Base-by-base conservation (phyloP, 2,888 invertebrate species). In the Ctenicera cuprea region DNA sequence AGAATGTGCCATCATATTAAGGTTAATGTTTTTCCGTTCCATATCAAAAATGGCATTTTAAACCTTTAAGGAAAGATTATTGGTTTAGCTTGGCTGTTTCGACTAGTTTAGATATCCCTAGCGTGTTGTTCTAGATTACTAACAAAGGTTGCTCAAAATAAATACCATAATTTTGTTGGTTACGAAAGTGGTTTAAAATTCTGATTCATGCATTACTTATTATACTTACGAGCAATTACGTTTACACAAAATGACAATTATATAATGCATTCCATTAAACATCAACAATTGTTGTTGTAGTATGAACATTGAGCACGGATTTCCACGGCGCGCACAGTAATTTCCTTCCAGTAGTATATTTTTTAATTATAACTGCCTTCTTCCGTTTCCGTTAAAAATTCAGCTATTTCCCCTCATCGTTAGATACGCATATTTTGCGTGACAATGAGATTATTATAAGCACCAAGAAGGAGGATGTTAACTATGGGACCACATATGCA, bases 361-460 rank as follows among this genome's bases (percentile, higher is more conserved):
- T 57, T 22, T 20, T 45, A 64, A 48, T 48, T 45, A 18, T 26
- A 48, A 48, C 43, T 33, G 30, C 26, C 30, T 26, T 18, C 33
- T 64, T 64, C 63, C 63, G 63, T 64, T 64, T 64, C 63, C 63
- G 63, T 64, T 43, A 45, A 48, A 64, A 64, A 48, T 63, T 63
- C 45, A 63, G 38, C 59, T 38, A 38, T 59, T 30, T 54, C 54
- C 54, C 54, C 54, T 26, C 52, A 11, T 54, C 22, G 8, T 7
- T n/a, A 30, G 5, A 50, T 50, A 30, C 54, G 30, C 54, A 54
- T 54, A 54, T 30, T 33, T 59, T 38, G 38, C 59, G 59, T 59
- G 59, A 59, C 59, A 59, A 59, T 59, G 59, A 54, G 33, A 54
- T 54, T 54, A 59, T 59, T 59, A 16, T 41, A 11, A 38, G 22